These are phyloP conservation scores for Eulemur rufifrons DNA, from an alignment of 2,113 vertebrate species.

Conservation along the genomic window DNA sequence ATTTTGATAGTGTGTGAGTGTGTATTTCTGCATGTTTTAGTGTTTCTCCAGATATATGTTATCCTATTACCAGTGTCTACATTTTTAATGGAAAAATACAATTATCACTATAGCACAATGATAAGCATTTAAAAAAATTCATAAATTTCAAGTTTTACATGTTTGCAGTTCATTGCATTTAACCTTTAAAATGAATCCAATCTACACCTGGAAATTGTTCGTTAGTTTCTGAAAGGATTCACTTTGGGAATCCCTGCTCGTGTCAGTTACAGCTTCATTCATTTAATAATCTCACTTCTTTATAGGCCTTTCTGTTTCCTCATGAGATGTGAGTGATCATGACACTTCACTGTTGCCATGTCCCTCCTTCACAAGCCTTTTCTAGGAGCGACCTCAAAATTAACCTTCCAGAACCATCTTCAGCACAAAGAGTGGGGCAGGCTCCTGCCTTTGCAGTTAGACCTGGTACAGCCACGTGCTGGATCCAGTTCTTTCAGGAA, in stretches of 20 bases:
- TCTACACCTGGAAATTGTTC: neutral
- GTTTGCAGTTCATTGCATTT: neutral
- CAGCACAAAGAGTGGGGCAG: neutral
- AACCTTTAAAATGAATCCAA: neutral
- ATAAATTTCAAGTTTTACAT: too few species aligned
- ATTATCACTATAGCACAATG: neutral
- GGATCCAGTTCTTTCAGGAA: neutral
- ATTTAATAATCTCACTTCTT: neutral
- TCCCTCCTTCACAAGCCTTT: neutral
- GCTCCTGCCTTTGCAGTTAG: neutral
- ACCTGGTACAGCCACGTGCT: neutral
- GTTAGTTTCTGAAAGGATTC: neutral
- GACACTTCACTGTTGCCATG: neutral
- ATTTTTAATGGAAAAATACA: neutral
- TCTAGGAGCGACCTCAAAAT: neutral
- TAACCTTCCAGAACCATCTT: neutral
- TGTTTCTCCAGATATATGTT: neutral
- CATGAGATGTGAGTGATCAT: neutral
- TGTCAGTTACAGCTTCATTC: too few species aligned
- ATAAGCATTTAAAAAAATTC: too few species aligned
- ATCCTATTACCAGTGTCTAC: neutral
- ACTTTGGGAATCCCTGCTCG: neutral
- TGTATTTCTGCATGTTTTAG: neutral
- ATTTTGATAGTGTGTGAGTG: neutral
- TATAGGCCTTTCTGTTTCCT: neutral